phyloP scores from a whole-genome alignment of 2,888 invertebrate genomes.

The Biston betularia region DNA sequence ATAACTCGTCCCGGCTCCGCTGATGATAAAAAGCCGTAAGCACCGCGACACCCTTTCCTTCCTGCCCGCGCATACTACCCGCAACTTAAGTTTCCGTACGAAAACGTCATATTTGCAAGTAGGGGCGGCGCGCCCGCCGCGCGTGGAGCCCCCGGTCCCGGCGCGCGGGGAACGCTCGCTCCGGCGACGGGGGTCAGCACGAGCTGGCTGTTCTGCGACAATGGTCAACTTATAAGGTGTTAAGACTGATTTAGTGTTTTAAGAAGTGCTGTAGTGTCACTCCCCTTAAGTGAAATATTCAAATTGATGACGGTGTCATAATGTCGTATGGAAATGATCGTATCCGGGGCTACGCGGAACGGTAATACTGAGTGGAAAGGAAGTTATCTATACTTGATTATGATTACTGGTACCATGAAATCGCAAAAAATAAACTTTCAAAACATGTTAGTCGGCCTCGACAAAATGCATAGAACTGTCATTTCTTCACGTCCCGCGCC shows the following conservation, averaged over 20 bases:
- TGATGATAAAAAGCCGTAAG: slow-evolving; percentile 32
- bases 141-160: slow-evolving; percentile 42
- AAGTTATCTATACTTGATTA: background rate
- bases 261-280: slow-evolving; percentile 55
- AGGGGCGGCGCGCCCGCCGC: slow-evolving; percentile 55
- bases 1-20: background rate
- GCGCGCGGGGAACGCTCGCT: background rate
- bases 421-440: too few relatives aligned
- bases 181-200: slow-evolving; percentile 39
- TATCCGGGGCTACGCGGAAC: background rate
- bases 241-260: slow-evolving; percentile 71
- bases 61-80: slow-evolving; percentile 66
- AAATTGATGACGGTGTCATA: slow-evolving; percentile 26
- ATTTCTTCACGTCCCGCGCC: too few relatives aligned
- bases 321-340: background rate
- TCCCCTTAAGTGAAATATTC: slow-evolving; percentile 47
- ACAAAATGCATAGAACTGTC: too few relatives aligned
- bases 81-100: slow-evolving; percentile 54
- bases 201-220: slow-evolving; percentile 51
- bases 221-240: slow-evolving; percentile 63
- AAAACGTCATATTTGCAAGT: slow-evolving; percentile 58
- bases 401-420: background rate
- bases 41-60: slow-evolving; percentile 58
- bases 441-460: too few relatives aligned
- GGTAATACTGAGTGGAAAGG: background rate